Evolutionary conservation across 2,888 invertebrate genomes (phyloP).

Genomic region (Lymantria monacha): DNA sequence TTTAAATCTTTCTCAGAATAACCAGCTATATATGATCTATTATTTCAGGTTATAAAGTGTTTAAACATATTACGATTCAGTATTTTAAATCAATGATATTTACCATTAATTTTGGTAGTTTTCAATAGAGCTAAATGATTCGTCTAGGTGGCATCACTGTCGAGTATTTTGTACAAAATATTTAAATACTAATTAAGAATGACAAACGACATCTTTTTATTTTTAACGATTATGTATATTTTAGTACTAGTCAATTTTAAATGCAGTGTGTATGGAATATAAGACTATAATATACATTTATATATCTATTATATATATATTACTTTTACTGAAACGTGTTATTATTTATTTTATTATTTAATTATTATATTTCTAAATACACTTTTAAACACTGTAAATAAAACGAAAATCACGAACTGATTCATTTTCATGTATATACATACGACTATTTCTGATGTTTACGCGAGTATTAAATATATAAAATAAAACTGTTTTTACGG

Average conservation of each 20-base stretch:
- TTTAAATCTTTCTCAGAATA: background rate
- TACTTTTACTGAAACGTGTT: constrained; percentile 13
- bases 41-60: too few relatives aligned
- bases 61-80: too few relatives aligned
- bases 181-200: constrained; percentile 17
- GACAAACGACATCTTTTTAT: constrained; percentile 28
- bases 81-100: too few relatives aligned
- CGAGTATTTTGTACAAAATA: constrained; percentile 31
- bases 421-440: too few relatives aligned
- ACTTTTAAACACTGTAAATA: too few relatives aligned
- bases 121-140: background rate
- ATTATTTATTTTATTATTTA: constrained; percentile 12
- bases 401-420: too few relatives aligned
- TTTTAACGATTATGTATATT: constrained; percentile 33
- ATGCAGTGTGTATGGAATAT: constrained; percentile 16
- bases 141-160: constrained; percentile 7
- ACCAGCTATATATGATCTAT: too few relatives aligned
- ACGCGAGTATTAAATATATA: too few relatives aligned
- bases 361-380: too few relatives aligned
- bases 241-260: constrained; percentile 61
- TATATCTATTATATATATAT: constrained; percentile 19
- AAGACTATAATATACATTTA: constrained; percentile 31
- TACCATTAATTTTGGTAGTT: too few relatives aligned
- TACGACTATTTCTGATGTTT: too few relatives aligned
- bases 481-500: too few relatives aligned